Conservation (phyloP, 2,888 invertebrate genomes). For the Scaeva pyrastri region DNA sequence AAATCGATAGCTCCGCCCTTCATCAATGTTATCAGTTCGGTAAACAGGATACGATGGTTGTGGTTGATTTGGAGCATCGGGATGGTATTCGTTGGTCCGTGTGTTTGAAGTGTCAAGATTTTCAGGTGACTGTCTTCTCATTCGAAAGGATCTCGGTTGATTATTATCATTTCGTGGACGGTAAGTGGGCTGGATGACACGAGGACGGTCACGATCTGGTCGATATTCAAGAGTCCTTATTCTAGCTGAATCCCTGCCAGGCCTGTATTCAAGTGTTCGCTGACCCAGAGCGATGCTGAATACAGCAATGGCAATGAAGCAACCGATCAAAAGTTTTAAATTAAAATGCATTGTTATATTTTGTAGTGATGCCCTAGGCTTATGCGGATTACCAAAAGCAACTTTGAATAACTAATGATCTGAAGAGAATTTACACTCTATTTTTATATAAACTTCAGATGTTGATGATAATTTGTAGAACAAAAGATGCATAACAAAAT, state of each 20-base stretch:
- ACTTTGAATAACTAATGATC: conserved; percentile 43
- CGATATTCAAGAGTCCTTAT: conserved; percentile 58
- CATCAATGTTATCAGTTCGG: conserved; percentile 37
- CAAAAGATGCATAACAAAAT: background rate
- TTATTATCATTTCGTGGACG: conserved; percentile 19
- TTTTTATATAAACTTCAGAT: conserved; percentile 34
- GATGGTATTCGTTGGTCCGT: conserved; percentile 33
- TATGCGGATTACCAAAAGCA: background rate
- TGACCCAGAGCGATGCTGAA: conserved; percentile 22
- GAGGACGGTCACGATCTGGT: conserved; percentile 51
- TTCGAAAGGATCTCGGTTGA: background rate
- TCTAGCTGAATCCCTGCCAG: conserved; percentile 36
- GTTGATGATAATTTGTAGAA: background rate
- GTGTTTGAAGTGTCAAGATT: conserved; percentile 28
- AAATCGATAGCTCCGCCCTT: conserved; percentile 40
- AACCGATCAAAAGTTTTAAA: conserved; percentile 41
- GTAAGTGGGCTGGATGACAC: conserved; percentile 28
- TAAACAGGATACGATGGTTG: conserved; percentile 40
- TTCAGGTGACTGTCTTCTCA: conserved; percentile 11
- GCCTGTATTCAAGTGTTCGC: conserved; percentile 53
- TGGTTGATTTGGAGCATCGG: conserved; percentile 11
- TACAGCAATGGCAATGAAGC: conserved; percentile 32
- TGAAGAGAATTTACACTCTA: background rate
- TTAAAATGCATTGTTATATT: conserved; percentile 29
- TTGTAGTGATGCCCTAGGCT: background rate